These are phyloP conservation scores for Drosophila pachea DNA, from an alignment of 1,140 invertebrate genomes.

Conservation along the genomic window DNA sequence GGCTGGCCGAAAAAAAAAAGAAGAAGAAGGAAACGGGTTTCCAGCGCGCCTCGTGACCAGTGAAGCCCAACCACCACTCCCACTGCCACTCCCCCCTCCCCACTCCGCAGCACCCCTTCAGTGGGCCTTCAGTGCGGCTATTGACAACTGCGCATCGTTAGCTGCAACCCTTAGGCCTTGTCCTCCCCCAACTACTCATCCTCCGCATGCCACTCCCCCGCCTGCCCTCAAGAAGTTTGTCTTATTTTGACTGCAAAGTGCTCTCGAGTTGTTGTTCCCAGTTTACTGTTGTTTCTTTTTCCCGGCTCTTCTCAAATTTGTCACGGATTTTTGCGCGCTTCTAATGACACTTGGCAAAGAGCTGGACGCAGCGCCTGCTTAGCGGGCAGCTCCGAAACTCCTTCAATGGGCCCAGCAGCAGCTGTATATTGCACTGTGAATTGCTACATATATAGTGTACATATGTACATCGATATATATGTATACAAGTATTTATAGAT, in stretches of 20 bases:
- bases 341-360: slow-evolving; percentile 35
- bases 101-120: neutral
- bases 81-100: neutral
- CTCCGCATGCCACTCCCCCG: too few relatives aligned
- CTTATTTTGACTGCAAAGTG: slow-evolving; percentile 19
- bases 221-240: neutral
- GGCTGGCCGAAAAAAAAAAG: slow-evolving; percentile 1
- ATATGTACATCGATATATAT: neutral
- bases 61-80: neutral
- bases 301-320: slow-evolving; percentile 24
- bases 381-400: slow-evolving; percentile 5
- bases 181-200: too few relatives aligned
- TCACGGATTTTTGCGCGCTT: slow-evolving; percentile 43
- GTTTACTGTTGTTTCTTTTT: neutral
- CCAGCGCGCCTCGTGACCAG: slow-evolving; percentile 19
- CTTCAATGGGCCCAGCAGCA: neutral
- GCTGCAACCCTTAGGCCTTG: slow-evolving; percentile 24
- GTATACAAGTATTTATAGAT: too few relatives aligned
- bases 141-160: slow-evolving; percentile 47
- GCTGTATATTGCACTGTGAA: neutral
- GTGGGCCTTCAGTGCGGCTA: neutral
- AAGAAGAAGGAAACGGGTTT: neutral
- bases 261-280: slow-evolving; percentile 4
- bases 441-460: neutral
- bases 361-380: slow-evolving; percentile 5